phyloP scores from a whole-genome alignment of 2,113 vertebrate genomes.

The Peromyscus maniculatus region DNA sequence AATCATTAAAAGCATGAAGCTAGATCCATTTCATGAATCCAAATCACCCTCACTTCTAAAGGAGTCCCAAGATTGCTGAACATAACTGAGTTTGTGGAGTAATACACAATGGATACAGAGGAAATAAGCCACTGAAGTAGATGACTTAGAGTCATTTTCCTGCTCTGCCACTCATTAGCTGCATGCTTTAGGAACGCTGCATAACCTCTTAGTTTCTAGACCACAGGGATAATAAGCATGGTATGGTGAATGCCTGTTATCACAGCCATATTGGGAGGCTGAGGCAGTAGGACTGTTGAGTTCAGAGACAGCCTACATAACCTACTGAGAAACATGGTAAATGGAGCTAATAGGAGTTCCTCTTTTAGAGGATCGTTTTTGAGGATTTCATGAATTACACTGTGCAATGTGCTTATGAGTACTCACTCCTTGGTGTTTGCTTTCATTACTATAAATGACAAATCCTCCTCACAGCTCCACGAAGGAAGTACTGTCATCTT shows the following conservation, averaged over 20 bases:
- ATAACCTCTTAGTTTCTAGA: neutral
- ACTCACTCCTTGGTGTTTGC: neutral
- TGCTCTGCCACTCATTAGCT: neutral
- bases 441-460: slow-evolving; percentile 5
- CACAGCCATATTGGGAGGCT: neutral
- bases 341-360: neutral
- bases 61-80: neutral
- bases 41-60: neutral
- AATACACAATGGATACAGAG: neutral
- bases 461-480: neutral
- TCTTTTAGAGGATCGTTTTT: neutral
- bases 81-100: neutral
- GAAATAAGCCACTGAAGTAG: neutral
- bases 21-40: slow-evolving; percentile 25
- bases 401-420: neutral
- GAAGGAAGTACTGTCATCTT: neutral
- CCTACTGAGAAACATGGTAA: neutral
- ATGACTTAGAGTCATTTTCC: neutral
- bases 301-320: neutral
- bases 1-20: neutral
- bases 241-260: neutral
- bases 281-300: neutral
- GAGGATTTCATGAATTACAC: neutral
- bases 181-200: neutral
- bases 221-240: neutral